These are phyloP conservation scores for Campylorhamphus procurvoides DNA, from an alignment of 2,113 vertebrate genomes.

Conservation along the genomic window DNA sequence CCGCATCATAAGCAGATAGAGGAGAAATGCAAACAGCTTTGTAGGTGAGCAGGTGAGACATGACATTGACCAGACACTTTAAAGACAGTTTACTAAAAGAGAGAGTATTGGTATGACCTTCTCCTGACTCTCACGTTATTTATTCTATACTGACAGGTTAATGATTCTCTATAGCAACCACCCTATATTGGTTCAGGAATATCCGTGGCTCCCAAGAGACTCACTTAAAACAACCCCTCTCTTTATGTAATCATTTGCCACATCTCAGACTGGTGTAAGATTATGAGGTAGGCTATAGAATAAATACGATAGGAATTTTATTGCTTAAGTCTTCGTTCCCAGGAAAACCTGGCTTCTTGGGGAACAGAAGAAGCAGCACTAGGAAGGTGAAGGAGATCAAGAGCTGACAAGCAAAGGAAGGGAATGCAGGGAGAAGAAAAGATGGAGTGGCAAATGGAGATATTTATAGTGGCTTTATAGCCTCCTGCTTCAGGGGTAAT, in stretches of 20 bases:
- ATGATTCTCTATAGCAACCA: neutral
- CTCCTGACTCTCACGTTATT: constrained; percentile 28
- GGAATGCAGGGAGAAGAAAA: neutral
- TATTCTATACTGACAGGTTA: constrained; percentile 4
- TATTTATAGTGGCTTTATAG: neutral
- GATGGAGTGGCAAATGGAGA: neutral
- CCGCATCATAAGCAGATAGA: neutral
- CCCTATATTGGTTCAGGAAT: neutral
- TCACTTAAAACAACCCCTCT: neutral
- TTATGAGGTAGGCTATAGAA: neutral
- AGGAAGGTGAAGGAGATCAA: neutral
- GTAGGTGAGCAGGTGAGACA: constrained; percentile 39
- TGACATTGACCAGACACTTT: constrained; percentile 53
- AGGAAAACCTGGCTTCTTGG: neutral
- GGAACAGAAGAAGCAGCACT: neutral
- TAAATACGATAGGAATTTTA: neutral
- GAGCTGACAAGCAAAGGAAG: neutral
- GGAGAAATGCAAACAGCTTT: constrained; percentile 8
- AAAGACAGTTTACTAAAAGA: constrained; percentile 17
- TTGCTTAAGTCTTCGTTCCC: neutral
- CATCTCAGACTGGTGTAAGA: neutral
- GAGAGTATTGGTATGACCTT: constrained; percentile 37
- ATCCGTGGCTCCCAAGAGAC: neutral
- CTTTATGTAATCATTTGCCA: neutral
- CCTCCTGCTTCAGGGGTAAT: neutral